Conservation (phyloP, 2,888 invertebrate genomes). For the Sinohyriopsis cumingii region DNA sequence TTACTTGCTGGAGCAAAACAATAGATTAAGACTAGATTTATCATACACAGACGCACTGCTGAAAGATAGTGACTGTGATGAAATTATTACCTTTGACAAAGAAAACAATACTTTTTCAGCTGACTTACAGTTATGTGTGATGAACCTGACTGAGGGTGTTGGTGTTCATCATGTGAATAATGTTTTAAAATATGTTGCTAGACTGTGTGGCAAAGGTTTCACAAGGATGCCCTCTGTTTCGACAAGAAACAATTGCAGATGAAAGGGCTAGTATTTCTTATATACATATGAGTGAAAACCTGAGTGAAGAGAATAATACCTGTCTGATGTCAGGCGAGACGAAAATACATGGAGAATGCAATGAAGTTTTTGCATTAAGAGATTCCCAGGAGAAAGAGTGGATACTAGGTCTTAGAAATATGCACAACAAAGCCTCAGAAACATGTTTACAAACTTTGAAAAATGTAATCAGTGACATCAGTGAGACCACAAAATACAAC, state of each 20-base stretch:
- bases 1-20: too few species aligned
- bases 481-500: conserved; percentile 6
- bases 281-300: conserved; percentile 12
- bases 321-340: conserved; percentile 18
- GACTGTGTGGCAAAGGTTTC: conserved; percentile 14
- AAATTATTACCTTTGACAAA: too few species aligned
- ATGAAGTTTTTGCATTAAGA: conserved; percentile 20
- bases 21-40: too few species aligned
- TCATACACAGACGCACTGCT: too few species aligned
- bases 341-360: conserved; percentile 15
- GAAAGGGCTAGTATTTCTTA: conserved; percentile 18
- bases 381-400: conserved; percentile 18
- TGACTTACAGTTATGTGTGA: too few species aligned
- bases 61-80: too few species aligned
- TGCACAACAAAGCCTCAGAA: conserved; percentile 11
- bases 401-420: conserved; percentile 16
- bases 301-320: conserved; percentile 6
- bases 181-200: conserved; percentile 10
- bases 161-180: conserved; percentile 26
- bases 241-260: conserved; percentile 21
- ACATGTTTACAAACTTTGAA: conserved; percentile 12
- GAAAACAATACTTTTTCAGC: too few species aligned
- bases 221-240: conserved; percentile 14
- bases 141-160: conserved; percentile 7
- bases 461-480: conserved; percentile 10